phyloP scores from a whole-genome alignment of 2,113 vertebrate species.

The Eudorcas thomsonii region DNA sequence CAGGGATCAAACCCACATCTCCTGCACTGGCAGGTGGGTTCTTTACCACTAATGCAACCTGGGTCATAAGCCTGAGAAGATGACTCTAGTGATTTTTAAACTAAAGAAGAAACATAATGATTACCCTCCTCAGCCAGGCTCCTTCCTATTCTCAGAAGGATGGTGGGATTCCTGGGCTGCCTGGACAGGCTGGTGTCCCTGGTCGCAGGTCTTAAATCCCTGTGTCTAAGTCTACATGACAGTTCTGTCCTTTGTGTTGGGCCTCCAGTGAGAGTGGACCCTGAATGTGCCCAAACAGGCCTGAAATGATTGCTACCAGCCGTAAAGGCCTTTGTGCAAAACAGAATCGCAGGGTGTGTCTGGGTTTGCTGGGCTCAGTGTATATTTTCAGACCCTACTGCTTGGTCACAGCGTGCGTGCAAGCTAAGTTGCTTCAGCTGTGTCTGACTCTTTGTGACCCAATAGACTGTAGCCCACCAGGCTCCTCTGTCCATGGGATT shows the following conservation, averaged over 20 bases:
- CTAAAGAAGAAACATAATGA: not conserved
- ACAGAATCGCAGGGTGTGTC: not conserved
- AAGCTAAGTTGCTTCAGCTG: not conserved
- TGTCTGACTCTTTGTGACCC: not conserved
- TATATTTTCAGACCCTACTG: not conserved
- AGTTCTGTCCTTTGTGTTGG: not conserved
- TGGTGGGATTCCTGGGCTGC: not conserved
- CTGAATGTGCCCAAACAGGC: too few species aligned
- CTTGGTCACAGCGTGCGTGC: not conserved
- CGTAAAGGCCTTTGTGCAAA: not conserved
- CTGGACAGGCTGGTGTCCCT: not conserved
- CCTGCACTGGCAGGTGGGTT: not conserved
- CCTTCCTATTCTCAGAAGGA: not conserved
- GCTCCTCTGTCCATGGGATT: not conserved
- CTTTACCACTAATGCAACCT: not conserved
- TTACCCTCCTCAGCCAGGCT: not conserved
- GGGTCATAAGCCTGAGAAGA: not conserved
- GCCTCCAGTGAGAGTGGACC: not conserved
- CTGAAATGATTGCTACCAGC: not conserved
- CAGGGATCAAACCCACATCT: not conserved
- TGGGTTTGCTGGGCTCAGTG: not conserved
- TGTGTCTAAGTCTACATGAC: rapidly evolving
- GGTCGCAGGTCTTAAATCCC: not conserved
- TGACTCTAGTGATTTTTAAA: not conserved
- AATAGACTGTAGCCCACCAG: not conserved